Percentiles rank a stretch among this genome's conserved stretches.
These are phyloP conservation scores for Toxostoma redivivum DNA, from an alignment of 2,113 vertebrate genomes.

Conservation along the genomic window DNA sequence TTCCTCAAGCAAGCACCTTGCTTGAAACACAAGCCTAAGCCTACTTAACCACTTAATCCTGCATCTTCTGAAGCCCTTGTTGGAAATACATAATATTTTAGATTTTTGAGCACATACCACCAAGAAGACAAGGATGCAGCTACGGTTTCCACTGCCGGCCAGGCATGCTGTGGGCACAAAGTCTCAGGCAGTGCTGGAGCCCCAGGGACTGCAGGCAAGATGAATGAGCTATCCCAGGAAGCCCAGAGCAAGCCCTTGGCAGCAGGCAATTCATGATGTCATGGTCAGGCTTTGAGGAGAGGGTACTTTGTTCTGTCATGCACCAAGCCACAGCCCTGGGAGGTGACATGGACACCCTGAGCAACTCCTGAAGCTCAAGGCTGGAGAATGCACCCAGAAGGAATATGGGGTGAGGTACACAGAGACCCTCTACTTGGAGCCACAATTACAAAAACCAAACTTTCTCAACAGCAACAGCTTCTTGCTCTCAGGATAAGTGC, in stretches of 20 bases:
- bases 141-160: background rate
- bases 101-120: background rate
- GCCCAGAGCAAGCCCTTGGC: background rate
- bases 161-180: background rate
- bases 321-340: background rate
- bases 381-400: background rate
- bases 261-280: fast-evolving
- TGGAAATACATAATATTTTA: background rate
- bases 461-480: slow-evolving; percentile 2
- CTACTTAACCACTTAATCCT: slow-evolving; percentile 44
- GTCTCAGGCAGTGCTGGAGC: background rate
- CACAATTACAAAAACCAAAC: background rate
- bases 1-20: slow-evolving; percentile 44
- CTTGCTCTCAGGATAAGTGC: background rate
- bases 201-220: background rate
- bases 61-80: background rate
- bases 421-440: background rate
- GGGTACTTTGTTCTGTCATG: background rate
- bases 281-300: background rate
- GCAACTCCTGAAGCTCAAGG: background rate
- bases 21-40: slow-evolving; percentile 46
- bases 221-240: background rate
- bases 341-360: background rate
- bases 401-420: background rate
- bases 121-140: background rate